Evolutionary conservation across 2,113 vertebrate species (phyloP), one percentile per base, ranked within the genome.

Genomic region (Siniperca knerii): DNA sequence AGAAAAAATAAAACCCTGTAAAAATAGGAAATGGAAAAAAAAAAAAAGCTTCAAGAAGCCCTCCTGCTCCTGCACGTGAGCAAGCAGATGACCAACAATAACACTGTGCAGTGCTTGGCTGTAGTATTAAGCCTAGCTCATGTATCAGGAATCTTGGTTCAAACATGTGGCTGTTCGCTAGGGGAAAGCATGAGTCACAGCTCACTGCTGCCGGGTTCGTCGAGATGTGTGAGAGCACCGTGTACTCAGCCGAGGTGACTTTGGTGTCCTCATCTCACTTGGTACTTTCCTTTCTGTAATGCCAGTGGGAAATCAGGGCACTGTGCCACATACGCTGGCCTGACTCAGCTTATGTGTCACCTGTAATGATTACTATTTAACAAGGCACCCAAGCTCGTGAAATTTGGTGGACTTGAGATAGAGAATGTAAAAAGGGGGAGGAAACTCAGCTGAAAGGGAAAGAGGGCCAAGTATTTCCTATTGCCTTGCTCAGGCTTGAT

Each of bases 161-260:
- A 44, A 79, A 85, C 86, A 84, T 92, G 88, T 83, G 87, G 75
- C 85, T 11, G 62, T 84, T 90, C 18, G 11, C 84, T 58, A 79
- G 69, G 68, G 88, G 83, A 88, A 79, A 79, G 77, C 75, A 54
- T 86, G 89, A 92, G 83, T 90, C 85, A 89, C 86, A 87, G 60
- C 58, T 66, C 35, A 44, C 46, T 42, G 84, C 78, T 0, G 33
- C 21, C 37, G 20, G 68, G 75, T 73, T 74, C 4, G 13, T 58
- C n/a, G 29, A 70, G 44, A 71, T 0, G 37, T 61, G 67, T 1
- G 15, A 76, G 70, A 65, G 58, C 55, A 48, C 75, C 10, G 4
- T 6, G 46, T 8, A 40, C 48, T 35, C 37, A 9, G 72, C 25
- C 2, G 64, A 54, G 65, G 48, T 66, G 85, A 79, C 88, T 79